These are phyloP conservation scores for Serilophus lunatus DNA, from an alignment of 2,113 vertebrate genomes.

Conservation along the genomic window DNA sequence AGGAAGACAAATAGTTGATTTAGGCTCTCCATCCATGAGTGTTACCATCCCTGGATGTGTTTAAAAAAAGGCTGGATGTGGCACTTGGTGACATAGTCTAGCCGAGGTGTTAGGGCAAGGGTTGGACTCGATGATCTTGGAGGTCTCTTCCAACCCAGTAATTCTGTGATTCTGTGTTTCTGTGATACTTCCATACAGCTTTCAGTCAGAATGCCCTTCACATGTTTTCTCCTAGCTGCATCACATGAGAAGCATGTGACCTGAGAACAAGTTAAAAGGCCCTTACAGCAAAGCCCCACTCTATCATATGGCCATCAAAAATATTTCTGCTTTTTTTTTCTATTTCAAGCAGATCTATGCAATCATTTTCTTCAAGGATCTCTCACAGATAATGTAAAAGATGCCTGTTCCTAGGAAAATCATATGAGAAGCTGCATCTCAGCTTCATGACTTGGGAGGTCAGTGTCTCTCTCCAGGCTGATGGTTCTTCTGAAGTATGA, in stretches of 20 bases:
- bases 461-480: background rate
- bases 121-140: no score
- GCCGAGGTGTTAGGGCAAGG: no score
- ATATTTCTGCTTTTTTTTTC: background rate
- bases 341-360: background rate
- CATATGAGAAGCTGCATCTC: background rate
- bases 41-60: no score
- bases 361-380: background rate
- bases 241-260: conserved; percentile 33
- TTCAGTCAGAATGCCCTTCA: background rate
- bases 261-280: background rate
- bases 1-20: background rate
- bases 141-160: no score
- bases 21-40: background rate
- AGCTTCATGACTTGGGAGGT: background rate
- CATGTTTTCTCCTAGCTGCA: background rate
- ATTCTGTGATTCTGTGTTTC: no score
- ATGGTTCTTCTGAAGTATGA: background rate
- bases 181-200: background rate
- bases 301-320: background rate
- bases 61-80: no score
- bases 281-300: background rate
- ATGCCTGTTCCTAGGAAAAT: background rate
- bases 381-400: background rate
- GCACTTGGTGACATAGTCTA: no score